Conservation (phyloP, 2,888 invertebrate species). For the Carpatolechia fugitivella region DNA sequence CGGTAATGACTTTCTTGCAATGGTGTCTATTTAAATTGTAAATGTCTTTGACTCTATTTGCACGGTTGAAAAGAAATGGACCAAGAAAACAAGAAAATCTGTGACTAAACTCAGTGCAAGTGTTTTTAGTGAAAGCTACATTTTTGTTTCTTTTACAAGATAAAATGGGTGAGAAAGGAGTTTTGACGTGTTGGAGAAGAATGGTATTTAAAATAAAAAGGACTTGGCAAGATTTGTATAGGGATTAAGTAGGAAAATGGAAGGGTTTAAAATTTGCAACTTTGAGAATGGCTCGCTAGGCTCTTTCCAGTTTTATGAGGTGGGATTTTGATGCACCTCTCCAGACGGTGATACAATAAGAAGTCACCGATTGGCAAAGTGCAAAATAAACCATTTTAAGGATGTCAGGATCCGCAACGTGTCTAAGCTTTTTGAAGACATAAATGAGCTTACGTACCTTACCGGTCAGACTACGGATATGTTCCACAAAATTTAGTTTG, state of each 20-base stretch:
- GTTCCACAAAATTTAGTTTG: not conserved
- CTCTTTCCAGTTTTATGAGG: not conserved
- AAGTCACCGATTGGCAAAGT: not conserved
- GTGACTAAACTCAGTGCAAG: no score
- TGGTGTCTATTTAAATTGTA: no score
- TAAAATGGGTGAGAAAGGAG: no score
- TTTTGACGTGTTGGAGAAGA: no score
- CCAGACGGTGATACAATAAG: not conserved
- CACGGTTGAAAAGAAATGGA: no score
- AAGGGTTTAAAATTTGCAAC: slow-evolving; percentile 1
- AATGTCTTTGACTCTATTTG: no score
- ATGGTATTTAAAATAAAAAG: not conserved
- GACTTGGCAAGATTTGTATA: not conserved
- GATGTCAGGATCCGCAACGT: not conserved
- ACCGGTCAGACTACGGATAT: not conserved
- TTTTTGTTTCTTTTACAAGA: no score
- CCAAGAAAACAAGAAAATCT: no score
- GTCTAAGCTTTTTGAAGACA: not conserved
- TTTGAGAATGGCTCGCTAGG: not conserved
- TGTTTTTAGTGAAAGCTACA: no score
- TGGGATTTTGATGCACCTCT: not conserved
- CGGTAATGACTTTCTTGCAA: no score
- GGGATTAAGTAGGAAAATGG: not conserved
- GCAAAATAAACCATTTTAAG: not conserved
- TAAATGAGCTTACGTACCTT: not conserved